Conservation (phyloP, 2,797 vertebrate genomes). For the Lates japonicus region DNA sequence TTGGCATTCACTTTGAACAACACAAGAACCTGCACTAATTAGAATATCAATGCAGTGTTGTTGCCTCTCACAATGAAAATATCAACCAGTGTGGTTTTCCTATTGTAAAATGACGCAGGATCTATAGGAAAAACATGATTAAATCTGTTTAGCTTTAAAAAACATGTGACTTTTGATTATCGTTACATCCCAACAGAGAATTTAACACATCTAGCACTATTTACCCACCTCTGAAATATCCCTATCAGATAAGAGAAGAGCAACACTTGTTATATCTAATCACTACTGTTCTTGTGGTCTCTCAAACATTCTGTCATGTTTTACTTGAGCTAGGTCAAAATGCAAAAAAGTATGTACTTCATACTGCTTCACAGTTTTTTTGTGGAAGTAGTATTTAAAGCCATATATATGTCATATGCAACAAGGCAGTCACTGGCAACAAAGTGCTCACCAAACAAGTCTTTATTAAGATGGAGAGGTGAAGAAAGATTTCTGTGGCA, state of each 20-base stretch:
- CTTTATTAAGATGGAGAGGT: slow-evolving; percentile 77
- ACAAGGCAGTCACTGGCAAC: slow-evolving; percentile 43
- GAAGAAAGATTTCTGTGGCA: slow-evolving; percentile 48
- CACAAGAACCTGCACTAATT: neutral
- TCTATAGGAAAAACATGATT: neutral
- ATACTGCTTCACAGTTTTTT: neutral
- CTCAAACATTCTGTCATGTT: neutral
- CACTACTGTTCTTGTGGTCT: neutral
- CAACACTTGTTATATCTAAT: too few relatives aligned
- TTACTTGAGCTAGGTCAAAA: neutral
- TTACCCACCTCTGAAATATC: neutral
- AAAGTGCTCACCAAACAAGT: slow-evolving; percentile 69
- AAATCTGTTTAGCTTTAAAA: neutral
- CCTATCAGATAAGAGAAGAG: neutral
- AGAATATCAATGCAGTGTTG: neutral
- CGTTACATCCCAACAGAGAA: neutral
- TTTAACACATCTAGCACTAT: neutral
- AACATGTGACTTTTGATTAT: too few relatives aligned
- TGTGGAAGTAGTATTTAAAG: slow-evolving; percentile 1
- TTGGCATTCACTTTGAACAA: neutral
- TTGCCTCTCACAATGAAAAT: neutral
- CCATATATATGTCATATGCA: slow-evolving; percentile 4
- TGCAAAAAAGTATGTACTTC: neutral
- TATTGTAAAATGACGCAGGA: neutral
- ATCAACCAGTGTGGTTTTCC: neutral